phyloP scores from a whole-genome alignment of 2,888 invertebrate genomes.

The Thereva unica region DNA sequence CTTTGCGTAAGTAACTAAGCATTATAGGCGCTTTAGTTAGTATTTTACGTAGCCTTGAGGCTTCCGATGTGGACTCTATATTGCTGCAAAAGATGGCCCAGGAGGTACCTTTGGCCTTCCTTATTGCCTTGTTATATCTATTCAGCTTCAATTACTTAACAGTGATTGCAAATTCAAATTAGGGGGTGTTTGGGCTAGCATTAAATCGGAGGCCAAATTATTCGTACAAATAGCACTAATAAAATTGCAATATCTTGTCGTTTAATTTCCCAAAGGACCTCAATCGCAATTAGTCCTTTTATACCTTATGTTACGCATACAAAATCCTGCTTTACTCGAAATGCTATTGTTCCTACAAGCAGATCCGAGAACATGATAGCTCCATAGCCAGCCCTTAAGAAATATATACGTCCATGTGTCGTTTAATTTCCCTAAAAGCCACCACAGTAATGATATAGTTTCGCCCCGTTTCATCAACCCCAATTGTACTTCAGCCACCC shows the following conservation, averaged over 20 bases:
- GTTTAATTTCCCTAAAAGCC: conserved; percentile 58
- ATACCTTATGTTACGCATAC: conserved; percentile 13
- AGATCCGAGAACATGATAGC: conserved; percentile 7
- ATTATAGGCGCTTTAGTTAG: no score
- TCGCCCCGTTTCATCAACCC: conserved; percentile 18
- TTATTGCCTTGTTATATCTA: no score
- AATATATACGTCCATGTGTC: conserved; percentile 52
- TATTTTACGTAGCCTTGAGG: no score
- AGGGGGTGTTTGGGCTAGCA: no score
- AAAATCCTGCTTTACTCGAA: conserved; percentile 2
- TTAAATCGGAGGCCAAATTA: no score
- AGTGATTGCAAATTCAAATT: no score
- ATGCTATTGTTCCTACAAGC: not conserved
- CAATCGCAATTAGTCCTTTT: conserved; percentile 26
- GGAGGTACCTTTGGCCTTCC: no score
- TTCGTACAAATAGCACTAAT: conserved; percentile 14
- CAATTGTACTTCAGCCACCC: not conserved
- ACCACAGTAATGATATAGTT: conserved; percentile 47
- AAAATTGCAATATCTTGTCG: conserved; percentile 14
- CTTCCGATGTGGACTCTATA: no score
- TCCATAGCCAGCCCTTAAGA: conserved; percentile 35
- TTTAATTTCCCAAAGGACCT: conserved; percentile 27
- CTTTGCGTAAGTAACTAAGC: no score
- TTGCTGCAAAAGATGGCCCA: no score
- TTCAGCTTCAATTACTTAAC: no score